Evolutionary conservation across 1,140 invertebrate genomes (phyloP).

Genomic region (Ylistrum balloti): DNA sequence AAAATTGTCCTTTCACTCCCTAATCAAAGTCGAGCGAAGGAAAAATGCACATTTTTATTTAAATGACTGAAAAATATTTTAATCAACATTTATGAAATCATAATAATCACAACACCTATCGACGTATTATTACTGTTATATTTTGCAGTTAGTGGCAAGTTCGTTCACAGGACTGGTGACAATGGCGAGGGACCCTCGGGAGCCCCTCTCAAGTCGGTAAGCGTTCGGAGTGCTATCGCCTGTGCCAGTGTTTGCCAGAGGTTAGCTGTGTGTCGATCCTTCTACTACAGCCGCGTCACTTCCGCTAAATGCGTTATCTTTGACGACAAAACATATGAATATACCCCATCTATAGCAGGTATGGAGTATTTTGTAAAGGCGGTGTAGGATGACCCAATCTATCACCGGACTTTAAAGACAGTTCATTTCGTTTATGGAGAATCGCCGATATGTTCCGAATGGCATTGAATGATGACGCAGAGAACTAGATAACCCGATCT

Average conservation of each 20-base stretch:
- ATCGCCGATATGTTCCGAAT: no score
- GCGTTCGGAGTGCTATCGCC: background rate
- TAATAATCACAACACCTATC: no score
- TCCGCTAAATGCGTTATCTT: background rate
- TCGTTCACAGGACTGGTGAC: background rate
- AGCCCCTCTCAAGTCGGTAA: background rate
- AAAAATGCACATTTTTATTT: no score
- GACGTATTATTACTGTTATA: no score
- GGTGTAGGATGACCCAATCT: background rate
- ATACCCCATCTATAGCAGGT: background rate
- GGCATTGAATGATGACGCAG: no score
- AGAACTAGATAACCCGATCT: no score
- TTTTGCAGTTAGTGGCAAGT: slow-evolving; percentile 23
- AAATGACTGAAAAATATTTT: no score
- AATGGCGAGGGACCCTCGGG: background rate
- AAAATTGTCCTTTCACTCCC: no score
- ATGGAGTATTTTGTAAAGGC: background rate
- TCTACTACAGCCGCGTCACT: background rate
- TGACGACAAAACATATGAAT: background rate
- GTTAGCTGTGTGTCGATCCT: background rate
- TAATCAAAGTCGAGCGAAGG: no score
- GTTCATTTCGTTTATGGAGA: no score
- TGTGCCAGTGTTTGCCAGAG: background rate
- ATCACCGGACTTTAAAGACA: no score
- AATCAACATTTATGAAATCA: no score